Evolutionary conservation across 1,140 invertebrate species (phyloP).

Genomic region (Cyclargus thomasi): DNA sequence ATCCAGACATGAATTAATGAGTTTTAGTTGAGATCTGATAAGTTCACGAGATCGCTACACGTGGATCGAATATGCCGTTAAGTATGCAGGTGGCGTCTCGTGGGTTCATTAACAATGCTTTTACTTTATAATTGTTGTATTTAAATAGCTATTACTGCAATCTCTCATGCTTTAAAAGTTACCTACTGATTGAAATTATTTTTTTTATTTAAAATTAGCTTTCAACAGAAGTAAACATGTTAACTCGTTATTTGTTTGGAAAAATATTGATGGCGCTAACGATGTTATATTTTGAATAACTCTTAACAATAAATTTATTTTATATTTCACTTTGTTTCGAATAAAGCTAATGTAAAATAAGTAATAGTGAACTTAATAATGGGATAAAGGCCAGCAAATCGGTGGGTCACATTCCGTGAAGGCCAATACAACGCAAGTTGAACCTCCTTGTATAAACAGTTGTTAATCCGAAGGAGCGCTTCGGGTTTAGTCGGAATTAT

Average conservation of each 20-base stretch:
- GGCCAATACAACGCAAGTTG: slow-evolving; percentile 28
- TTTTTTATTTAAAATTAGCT: too few species aligned
- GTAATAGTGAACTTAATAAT: too few species aligned
- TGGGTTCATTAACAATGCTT: neutral
- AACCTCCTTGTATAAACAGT: slow-evolving; percentile 54
- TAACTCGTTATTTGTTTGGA: too few species aligned
- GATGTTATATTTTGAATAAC: too few species aligned
- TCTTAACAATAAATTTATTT: too few species aligned
- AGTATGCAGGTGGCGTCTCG: neutral
- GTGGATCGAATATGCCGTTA: neutral
- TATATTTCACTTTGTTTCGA: too few species aligned
- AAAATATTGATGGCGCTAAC: too few species aligned
- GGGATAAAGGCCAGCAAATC: too few species aligned
- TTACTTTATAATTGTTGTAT: neutral
- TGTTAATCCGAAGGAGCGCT: slow-evolving; percentile 55
- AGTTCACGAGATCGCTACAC: neutral
- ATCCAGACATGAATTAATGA: slow-evolving; percentile 1
- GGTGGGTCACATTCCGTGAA: slow-evolving; percentile 23
- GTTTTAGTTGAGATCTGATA: slow-evolving; percentile 5
- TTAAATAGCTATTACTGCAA: slow-evolving; percentile 9
- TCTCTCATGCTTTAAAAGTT: neutral
- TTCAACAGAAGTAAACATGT: too few species aligned
- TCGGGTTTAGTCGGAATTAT: slow-evolving; percentile 61
- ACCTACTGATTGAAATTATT: too few species aligned
- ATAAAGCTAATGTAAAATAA: too few species aligned